Percentiles rank a stretch among this genome's conserved stretches.
Conservation (phyloP, 2,113 vertebrate genomes). For the Chaetorhynchus papuensis region DNA sequence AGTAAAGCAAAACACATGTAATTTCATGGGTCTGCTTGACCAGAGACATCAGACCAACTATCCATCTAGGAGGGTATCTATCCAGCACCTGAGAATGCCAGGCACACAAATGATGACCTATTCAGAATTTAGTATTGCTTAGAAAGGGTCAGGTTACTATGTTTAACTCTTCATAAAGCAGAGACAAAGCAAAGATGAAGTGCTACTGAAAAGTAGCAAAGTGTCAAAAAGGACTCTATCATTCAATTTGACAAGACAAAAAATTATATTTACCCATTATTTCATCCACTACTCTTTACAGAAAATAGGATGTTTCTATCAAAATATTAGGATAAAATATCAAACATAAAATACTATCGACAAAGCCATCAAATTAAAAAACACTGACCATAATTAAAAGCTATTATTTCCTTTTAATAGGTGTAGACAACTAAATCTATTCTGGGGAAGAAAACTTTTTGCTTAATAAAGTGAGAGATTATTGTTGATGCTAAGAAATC, state of each 20-base stretch:
- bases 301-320: neutral
- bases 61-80: neutral
- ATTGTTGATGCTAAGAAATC: neutral
- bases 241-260: neutral
- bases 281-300: neutral
- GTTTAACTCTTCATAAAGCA: neutral
- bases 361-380: neutral
- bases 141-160: neutral
- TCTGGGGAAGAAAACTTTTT: neutral
- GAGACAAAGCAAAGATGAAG: neutral
- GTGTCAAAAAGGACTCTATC: neutral
- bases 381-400: neutral
- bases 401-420: neutral
- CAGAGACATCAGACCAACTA: neutral
- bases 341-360: neutral
- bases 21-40: neutral
- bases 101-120: neutral
- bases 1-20: neutral
- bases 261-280: neutral
- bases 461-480: neutral
- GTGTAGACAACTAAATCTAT: neutral
- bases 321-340: neutral
- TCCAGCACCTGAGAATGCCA: neutral
- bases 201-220: neutral
- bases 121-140: neutral